These are phyloP conservation scores for Arizona elegans DNA, from an alignment of 2,113 vertebrate genomes.

Conservation along the genomic window DNA sequence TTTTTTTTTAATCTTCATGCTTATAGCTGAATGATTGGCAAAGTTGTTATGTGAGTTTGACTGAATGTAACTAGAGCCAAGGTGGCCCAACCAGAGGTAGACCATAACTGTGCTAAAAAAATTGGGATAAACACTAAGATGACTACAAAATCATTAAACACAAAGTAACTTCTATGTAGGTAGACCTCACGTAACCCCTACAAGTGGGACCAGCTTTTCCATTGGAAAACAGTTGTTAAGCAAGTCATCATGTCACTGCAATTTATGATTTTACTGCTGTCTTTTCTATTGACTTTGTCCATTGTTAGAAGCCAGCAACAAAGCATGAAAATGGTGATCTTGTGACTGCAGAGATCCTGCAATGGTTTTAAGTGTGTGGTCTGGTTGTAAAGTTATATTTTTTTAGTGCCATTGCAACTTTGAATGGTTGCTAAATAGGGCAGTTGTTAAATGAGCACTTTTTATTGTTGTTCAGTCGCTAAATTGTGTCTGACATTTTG, in stretches of 20 bases:
- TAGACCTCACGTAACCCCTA: not conserved
- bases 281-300: not conserved
- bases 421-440: not conserved
- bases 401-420: not conserved
- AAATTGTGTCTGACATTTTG: not conserved
- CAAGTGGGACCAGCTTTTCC: not conserved
- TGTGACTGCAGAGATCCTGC: not conserved
- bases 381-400: not conserved
- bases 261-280: not conserved
- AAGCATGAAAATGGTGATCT: not conserved
- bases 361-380: not conserved
- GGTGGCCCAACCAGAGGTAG: not conserved
- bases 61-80: not conserved
- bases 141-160: not conserved
- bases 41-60: not conserved
- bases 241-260: not conserved
- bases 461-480: not conserved
- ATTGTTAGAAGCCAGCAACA: not conserved
- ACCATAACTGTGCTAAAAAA: not conserved
- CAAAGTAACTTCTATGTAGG: not conserved
- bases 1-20: not conserved
- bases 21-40: not conserved
- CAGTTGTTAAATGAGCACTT: not conserved
- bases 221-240: not conserved
- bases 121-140: not conserved